Evolutionary conservation across 2,113 vertebrate genomes (phyloP).

Genomic region (Microcebus jonahi): DNA sequence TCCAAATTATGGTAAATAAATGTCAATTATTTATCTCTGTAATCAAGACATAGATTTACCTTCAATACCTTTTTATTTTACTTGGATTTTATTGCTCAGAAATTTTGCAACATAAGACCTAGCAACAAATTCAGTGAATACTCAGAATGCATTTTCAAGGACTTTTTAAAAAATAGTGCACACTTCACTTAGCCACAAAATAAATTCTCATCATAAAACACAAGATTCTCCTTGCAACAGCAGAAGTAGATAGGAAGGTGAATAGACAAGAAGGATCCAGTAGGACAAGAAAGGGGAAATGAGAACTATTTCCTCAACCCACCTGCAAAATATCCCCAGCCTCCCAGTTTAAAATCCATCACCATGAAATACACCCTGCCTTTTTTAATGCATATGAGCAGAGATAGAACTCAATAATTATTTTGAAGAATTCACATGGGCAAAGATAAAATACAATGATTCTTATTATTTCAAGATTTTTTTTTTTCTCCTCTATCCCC

Average conservation of each 20-base stretch:
- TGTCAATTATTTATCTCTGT: slow-evolving; percentile 31
- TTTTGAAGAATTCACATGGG: not conserved
- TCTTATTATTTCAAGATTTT: slow-evolving; percentile 2
- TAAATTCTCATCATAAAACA: slow-evolving; percentile 26
- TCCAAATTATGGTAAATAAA: slow-evolving; percentile 29
- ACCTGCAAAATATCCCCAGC: not conserved
- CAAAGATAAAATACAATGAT: not conserved
- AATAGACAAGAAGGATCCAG: not conserved
- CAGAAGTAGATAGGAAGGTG: not conserved
- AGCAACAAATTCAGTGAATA: not conserved
- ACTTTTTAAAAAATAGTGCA: not conserved
- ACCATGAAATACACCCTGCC: not conserved
- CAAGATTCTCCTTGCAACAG: not conserved
- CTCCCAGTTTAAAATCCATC: not conserved
- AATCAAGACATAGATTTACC: slow-evolving; percentile 6
- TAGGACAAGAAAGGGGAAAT: not conserved
- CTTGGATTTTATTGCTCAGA: slow-evolving; percentile 32
- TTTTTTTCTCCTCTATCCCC: not conserved
- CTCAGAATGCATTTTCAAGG: not conserved
- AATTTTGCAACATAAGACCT: not conserved
- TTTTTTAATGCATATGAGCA: not conserved
- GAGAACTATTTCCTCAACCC: not conserved
- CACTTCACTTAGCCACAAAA: slow-evolving; percentile 37
- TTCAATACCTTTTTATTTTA: slow-evolving; percentile 28
- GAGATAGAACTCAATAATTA: not conserved